Conservation (phyloP, 2,113 vertebrate genomes). For the Pterocles gutturalis region DNA sequence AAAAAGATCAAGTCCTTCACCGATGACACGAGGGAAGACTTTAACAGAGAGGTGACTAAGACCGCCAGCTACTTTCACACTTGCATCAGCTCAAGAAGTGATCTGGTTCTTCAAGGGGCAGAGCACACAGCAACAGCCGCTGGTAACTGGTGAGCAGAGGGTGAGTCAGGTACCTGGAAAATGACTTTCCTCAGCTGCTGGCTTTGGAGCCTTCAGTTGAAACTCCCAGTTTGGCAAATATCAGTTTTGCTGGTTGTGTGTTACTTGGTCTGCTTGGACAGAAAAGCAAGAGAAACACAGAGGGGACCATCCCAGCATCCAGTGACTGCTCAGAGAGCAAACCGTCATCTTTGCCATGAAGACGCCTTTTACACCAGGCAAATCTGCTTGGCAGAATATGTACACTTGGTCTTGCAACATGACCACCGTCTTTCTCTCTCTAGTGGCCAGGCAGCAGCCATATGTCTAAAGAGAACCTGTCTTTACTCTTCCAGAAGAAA, state of each 20-base stretch:
- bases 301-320: background rate
- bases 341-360: background rate
- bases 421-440: background rate
- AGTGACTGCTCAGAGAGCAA: background rate
- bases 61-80: background rate
- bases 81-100: background rate
- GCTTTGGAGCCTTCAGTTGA: rapidly evolving
- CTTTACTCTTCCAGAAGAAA: background rate
- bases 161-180: constrained; percentile 3
- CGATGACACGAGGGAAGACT: background rate
- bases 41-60: background rate
- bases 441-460: background rate
- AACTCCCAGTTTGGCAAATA: background rate
- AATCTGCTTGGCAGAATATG: background rate
- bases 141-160: background rate
- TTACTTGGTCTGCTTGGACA: background rate
- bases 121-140: rapidly evolving
- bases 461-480: background rate
- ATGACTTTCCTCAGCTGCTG: background rate
- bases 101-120: background rate
- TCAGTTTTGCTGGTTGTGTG: background rate
- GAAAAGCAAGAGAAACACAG: background rate
- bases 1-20: constrained; percentile 14
- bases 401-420: background rate
- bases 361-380: background rate